phyloP scores from a whole-genome alignment of 2,113 vertebrate species.

The Seriola rivoliana region DNA sequence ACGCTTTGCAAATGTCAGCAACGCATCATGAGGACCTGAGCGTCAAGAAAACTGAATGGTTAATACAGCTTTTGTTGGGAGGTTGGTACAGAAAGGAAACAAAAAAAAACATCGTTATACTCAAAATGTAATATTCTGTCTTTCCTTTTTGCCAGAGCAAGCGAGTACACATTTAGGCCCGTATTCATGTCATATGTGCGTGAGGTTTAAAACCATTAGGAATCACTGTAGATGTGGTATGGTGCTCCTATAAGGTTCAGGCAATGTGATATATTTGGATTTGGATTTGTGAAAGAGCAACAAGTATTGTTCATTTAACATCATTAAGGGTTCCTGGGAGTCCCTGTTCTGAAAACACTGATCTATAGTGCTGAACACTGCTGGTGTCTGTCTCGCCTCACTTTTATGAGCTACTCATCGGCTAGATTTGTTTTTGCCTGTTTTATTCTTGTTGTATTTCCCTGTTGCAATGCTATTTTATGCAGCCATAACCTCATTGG shows the following conservation, averaged over 20 bases:
- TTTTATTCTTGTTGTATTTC: slow-evolving; percentile 45
- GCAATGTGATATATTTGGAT: no score
- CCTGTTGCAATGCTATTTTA: slow-evolving; percentile 30
- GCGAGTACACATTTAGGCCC: background rate
- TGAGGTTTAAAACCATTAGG: background rate
- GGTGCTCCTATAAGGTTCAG: background rate
- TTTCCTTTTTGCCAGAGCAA: background rate
- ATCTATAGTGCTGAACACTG: background rate
- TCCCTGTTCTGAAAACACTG: background rate
- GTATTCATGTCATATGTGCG: background rate
- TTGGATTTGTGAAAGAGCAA: no score
- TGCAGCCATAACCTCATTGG: slow-evolving; percentile 38
- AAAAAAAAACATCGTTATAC: background rate
- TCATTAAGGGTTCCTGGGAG: background rate
- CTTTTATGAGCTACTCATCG: slow-evolving; percentile 33
- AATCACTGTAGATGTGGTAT: background rate
- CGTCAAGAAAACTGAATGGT: background rate
- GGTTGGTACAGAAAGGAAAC: background rate
- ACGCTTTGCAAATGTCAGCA: background rate
- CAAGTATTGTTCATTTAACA: background rate
- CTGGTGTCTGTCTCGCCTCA: background rate
- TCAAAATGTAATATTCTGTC: background rate
- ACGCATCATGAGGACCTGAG: no score
- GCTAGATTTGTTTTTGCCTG: slow-evolving; percentile 37
- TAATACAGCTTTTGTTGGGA: background rate